Base-by-base conservation (phyloP, 2,888 invertebrate genomes). In the Yponomeuta evonymella region DNA sequence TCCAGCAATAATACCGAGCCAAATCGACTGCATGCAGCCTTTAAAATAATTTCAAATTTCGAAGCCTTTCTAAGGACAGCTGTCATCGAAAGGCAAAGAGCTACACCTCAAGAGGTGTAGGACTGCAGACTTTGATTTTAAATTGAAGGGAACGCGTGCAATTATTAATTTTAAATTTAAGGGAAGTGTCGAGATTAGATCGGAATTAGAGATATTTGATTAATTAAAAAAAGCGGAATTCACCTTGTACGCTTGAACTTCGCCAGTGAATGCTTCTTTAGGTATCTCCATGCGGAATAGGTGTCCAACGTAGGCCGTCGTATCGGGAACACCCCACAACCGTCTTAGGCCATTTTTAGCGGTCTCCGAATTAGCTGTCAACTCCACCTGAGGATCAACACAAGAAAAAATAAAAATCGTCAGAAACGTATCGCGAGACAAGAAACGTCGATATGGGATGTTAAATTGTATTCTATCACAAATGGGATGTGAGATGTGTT, bases 201-300 rank as follows among this genome's bases (percentile, higher is more conserved):
- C 43, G 1, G 8, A 43, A 43, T 6, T 8, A 43, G 43, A 43
- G 43, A 1, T 43, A 36, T 4, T 36, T 36, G 5, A 36, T 36
- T 36, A 36, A 51, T 2, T 9, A 23, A 23, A 23, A 23, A 23
- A 23, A 23, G 23, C 51, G 51, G 51, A 15, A 58, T 58, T 85
- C 86, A 96, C 96, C 94, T 96, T 95, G 86, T 95, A 96, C 79
- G 93, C 93, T 79, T 94, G 88, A 69, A 95, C 93, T 76, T 93
- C 93, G 74, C 95, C 95, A 71, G 94, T 93, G 86, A 96, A 95
- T 33, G 95, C 95, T 84, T 95, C 94, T 76, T 93, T 94, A 23
- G 96, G 96, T 76, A 96, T 94, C 77, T 94, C 94, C 85, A 95
- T 94, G 75, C 94, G 94, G 87, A 97, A 96, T 73, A 95, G 89